Conservation (phyloP, 2,888 invertebrate genomes). For the Drosophila robusta region DNA sequence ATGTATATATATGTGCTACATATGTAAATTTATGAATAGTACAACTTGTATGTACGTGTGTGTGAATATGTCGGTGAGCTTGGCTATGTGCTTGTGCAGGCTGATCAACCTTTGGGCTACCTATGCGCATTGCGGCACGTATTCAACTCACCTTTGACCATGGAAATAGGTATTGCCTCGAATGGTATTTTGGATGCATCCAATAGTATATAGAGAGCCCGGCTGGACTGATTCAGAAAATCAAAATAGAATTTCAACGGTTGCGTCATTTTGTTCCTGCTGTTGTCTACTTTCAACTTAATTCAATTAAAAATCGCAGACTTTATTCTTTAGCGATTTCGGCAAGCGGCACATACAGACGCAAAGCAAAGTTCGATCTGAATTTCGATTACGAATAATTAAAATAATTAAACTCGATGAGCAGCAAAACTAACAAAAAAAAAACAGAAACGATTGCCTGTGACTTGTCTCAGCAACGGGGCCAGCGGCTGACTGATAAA, state of each 20-base stretch:
- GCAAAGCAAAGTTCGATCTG: not conserved
- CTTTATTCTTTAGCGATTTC: constrained; percentile 3
- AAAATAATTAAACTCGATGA: not conserved
- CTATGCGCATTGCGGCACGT: constrained; percentile 50
- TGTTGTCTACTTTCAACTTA: not conserved
- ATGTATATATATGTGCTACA: not conserved
- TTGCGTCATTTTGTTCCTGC: constrained; percentile 80
- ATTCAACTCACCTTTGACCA: constrained; percentile 87
- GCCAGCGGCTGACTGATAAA: constrained; percentile 29
- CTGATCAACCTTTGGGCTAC: constrained; percentile 44
- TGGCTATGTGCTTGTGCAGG: not conserved
- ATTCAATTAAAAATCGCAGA: not conserved
- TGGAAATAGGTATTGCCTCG: constrained; percentile 87
- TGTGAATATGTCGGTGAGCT: constrained; percentile 15
- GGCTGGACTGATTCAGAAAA: constrained; percentile 91
- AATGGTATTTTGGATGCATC: constrained; percentile 89
- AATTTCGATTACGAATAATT: constrained; percentile 10
- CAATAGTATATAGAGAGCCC: constrained; percentile 90
- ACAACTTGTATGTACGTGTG: constrained; percentile 1
- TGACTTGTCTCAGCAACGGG: constrained; percentile 22
- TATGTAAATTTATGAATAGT: not conserved
- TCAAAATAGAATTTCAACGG: constrained; percentile 89
- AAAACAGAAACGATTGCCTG: constrained; percentile 1
- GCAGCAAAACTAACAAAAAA: constrained; percentile 1
- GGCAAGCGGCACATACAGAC: not conserved